Percentiles rank a stretch among this genome's conserved stretches.
Conservation (phyloP, 1,140 invertebrate species). For the Ericerus pela region DNA sequence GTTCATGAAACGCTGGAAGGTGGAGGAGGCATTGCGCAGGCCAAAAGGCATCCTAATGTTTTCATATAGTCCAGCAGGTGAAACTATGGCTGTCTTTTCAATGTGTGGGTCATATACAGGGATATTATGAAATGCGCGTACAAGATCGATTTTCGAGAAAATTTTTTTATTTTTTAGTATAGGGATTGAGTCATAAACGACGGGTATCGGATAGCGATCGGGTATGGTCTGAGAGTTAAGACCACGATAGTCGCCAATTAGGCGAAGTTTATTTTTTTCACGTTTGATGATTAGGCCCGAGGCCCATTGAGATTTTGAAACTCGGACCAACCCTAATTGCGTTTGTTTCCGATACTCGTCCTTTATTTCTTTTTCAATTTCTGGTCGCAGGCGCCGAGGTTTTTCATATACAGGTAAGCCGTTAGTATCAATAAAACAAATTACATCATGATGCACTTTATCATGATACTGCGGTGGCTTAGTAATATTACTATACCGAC, state of each 20-base stretch:
- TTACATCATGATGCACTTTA: too few species aligned
- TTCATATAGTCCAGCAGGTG: slow-evolving; percentile 29
- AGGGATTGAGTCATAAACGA: slow-evolving; percentile 26
- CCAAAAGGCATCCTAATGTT: slow-evolving; percentile 30
- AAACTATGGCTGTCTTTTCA: slow-evolving; percentile 29
- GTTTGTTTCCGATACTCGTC: slow-evolving; percentile 16
- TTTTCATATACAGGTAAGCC: not conserved
- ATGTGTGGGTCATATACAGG: slow-evolving; percentile 26
- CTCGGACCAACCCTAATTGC: slow-evolving; percentile 26
- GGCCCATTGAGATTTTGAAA: slow-evolving; percentile 32
- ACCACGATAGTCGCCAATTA: slow-evolving; percentile 33
- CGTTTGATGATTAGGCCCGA: slow-evolving; percentile 31
- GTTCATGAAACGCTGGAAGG: slow-evolving; percentile 37
- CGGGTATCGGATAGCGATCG: slow-evolving; percentile 31
- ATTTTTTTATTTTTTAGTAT: slow-evolving; percentile 27
- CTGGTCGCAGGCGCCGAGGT: not conserved
- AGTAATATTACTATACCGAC: too few species aligned
- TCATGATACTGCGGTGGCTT: too few species aligned
- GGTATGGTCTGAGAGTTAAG: slow-evolving; percentile 29
- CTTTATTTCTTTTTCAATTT: not conserved
- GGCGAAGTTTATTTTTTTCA: slow-evolving; percentile 24
- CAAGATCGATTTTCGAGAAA: slow-evolving; percentile 36
- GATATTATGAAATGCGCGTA: slow-evolving; percentile 34
- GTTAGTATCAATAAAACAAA: not conserved
- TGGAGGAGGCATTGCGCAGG: slow-evolving; percentile 29